phyloP scores from a whole-genome alignment of 2,797 vertebrate species.

The Oreochromis grahami region DNA sequence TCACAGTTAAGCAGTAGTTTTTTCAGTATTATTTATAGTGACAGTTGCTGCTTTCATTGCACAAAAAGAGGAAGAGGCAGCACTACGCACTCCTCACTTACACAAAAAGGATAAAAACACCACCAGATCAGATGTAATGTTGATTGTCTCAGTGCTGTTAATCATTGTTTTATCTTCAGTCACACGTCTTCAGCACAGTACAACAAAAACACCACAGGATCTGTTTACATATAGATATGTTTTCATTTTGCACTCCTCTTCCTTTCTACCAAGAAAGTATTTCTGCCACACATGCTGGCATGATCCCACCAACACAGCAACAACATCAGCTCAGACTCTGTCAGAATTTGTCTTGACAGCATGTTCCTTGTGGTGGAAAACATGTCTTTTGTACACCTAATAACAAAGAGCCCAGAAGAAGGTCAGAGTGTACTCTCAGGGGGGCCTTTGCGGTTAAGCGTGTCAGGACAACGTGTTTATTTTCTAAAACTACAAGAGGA shows the following conservation, averaged over 20 bases:
- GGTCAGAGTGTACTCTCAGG: slow-evolving; percentile 52
- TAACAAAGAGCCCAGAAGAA: slow-evolving; percentile 41
- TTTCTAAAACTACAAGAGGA: slow-evolving; percentile 74
- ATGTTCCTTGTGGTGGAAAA: background rate
- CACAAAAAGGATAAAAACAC: background rate
- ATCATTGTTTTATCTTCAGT: slow-evolving; percentile 22
- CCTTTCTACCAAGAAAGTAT: background rate
- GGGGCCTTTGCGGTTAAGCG: slow-evolving; percentile 52
- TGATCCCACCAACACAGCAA: background rate
- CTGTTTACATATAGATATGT: background rate
- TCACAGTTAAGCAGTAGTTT: background rate
- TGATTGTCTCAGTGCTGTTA: slow-evolving; percentile 18
- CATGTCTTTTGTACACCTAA: slow-evolving; percentile 3
- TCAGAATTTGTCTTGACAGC: background rate
- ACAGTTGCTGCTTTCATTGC: background rate
- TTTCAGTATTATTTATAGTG: background rate
- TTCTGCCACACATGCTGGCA: background rate
- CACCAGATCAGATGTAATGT: slow-evolving; percentile 28
- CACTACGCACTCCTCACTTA: background rate
- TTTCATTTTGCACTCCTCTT: background rate
- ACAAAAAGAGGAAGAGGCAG: background rate
- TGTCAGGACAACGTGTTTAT: slow-evolving; percentile 73
- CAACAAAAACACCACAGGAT: background rate
- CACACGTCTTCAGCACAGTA: background rate
- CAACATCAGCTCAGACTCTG: background rate